phyloP scores from a whole-genome alignment of 2,113 vertebrate genomes.

The Apeltes quadracus region DNA sequence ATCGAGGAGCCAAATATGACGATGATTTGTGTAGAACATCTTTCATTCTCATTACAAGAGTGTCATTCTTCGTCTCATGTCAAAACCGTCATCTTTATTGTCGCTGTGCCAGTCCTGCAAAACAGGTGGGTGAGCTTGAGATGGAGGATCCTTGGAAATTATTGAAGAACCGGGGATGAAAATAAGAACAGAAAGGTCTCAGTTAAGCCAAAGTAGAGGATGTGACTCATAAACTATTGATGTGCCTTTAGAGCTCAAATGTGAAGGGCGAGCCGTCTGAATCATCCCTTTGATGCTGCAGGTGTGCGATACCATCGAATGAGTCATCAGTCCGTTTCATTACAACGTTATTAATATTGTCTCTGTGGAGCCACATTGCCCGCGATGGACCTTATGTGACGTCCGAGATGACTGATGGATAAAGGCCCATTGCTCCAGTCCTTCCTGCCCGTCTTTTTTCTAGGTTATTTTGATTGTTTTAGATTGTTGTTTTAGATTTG shows the following conservation, averaged over 20 bases:
- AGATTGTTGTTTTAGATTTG: background rate
- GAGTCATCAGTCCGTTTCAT: constrained; percentile 67
- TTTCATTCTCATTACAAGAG: constrained; percentile 9
- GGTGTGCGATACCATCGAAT: constrained; percentile 73
- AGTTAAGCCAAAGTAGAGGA: background rate
- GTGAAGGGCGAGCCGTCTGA: constrained; percentile 8
- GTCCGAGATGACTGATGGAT: constrained; percentile 2
- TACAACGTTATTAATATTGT: constrained; percentile 63
- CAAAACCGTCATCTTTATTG: constrained; percentile 46
- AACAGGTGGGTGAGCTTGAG: constrained; percentile 28
- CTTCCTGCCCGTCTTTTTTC: background rate
- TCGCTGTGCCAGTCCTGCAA: constrained; percentile 43
- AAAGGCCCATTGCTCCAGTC: background rate
- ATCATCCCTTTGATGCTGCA: constrained; percentile 73
- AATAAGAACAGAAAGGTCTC: constrained; percentile 27
- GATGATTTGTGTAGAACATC: background rate
- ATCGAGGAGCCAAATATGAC: constrained; percentile 9
- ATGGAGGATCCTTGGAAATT: constrained; percentile 44
- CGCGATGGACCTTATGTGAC: constrained; percentile 25
- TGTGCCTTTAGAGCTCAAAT: constrained; percentile 29
- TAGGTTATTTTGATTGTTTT: background rate
- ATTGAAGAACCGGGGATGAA: constrained; percentile 7
- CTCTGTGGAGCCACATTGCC: constrained; percentile 51
- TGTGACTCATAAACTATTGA: constrained; percentile 10
- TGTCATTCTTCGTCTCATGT: constrained; percentile 19